Conservation (phyloP, 2,113 vertebrate species). For the Petromus typicus region DNA sequence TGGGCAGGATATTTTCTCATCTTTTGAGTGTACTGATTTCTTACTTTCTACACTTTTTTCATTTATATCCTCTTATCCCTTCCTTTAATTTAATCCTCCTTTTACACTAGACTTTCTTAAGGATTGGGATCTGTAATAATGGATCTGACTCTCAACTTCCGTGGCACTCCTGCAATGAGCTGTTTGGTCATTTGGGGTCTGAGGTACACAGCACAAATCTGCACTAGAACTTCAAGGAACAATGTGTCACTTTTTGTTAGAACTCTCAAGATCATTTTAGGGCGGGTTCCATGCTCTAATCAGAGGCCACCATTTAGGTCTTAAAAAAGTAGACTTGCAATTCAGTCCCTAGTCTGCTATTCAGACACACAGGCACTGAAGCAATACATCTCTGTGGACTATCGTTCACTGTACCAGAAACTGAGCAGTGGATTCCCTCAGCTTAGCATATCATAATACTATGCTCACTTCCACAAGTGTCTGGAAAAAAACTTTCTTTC, state of each 20-base stretch:
- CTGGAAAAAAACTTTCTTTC: conserved; percentile 9
- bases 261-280: conserved; percentile 62
- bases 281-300: conserved; percentile 41
- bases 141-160: neutral
- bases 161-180: neutral
- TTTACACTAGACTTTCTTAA: neutral
- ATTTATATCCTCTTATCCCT: neutral
- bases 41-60: neutral
- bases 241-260: neutral
- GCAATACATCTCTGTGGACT: neutral
- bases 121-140: neutral
- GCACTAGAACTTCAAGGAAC: conserved; percentile 37
- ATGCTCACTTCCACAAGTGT: neutral
- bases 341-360: neutral
- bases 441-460: neutral
- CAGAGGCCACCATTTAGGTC: conserved; percentile 19
- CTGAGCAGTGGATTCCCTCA: neutral
- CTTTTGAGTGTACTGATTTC: neutral
- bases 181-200: neutral
- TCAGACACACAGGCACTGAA: neutral
- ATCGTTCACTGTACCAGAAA: conserved; percentile 1
- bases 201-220: neutral
- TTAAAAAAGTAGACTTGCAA: conserved; percentile 34
- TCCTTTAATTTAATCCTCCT: neutral
- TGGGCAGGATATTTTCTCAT: neutral